These are phyloP conservation scores for Diaperis boleti DNA, from an alignment of 2,888 invertebrate species.

Conservation along the genomic window DNA sequence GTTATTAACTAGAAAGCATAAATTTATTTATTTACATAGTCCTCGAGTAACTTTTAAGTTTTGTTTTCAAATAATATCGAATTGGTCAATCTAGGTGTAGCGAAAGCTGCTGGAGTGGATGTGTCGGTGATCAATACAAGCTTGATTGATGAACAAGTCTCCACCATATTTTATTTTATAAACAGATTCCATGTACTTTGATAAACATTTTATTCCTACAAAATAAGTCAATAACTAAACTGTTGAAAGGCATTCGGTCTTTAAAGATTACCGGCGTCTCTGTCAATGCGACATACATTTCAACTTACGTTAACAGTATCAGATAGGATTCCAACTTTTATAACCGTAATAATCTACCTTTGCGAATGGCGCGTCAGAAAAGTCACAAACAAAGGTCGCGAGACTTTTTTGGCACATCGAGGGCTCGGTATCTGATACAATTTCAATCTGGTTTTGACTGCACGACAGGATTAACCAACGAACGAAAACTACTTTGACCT, in stretches of 20 bases:
- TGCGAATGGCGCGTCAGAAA: conserved; percentile 18
- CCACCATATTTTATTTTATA: conserved; percentile 18
- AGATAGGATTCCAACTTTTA: conserved; percentile 26
- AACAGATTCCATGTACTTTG: conserved; percentile 21
- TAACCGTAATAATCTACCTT: conserved; percentile 28
- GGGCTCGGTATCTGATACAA: conserved; percentile 28
- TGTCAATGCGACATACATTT: conserved; percentile 24
- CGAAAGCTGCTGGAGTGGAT: conserved; percentile 3
- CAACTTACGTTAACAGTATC: conserved; percentile 32
- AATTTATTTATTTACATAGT: too few relatives aligned
- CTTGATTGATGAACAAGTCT: conserved; percentile 21
- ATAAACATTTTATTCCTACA: conserved; percentile 5
- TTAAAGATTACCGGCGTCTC: conserved; percentile 8
- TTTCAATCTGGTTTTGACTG: conserved; percentile 38
- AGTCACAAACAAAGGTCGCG: conserved; percentile 22
- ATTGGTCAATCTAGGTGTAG: not conserved
- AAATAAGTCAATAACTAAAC: too few relatives aligned
- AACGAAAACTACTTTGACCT: conserved; percentile 35
- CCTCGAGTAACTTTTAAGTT: not conserved
- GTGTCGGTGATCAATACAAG: conserved; percentile 12
- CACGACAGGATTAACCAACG: conserved; percentile 24
- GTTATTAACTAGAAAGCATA: too few relatives aligned
- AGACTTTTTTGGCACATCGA: conserved; percentile 32
- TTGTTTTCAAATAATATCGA: conserved; percentile 5
- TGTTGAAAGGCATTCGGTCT: not conserved